A percentile compares a stretch with the other conserved stretches of the same genome.
These are phyloP conservation scores for Epinotia bilunana DNA, from an alignment of 2,888 invertebrate genomes.

Conservation along the genomic window DNA sequence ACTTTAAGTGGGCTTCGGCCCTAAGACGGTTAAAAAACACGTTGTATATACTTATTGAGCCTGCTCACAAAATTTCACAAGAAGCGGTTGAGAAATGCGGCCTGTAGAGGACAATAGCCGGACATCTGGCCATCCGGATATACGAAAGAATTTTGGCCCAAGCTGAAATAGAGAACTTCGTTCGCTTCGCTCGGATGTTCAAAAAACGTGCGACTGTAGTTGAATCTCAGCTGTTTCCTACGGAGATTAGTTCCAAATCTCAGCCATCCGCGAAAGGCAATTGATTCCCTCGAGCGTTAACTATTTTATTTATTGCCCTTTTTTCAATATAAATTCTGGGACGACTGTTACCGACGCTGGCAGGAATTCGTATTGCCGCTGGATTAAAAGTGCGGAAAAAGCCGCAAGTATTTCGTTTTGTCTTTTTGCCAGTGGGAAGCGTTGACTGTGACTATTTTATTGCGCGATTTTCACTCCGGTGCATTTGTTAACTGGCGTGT, in stretches of 20 bases:
- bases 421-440: constrained; percentile 52
- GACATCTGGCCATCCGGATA: too few species aligned
- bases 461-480: constrained; percentile 50
- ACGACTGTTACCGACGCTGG: constrained; percentile 57
- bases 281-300: constrained; percentile 65
- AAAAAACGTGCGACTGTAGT: not conserved
- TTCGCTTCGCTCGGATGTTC: too few species aligned
- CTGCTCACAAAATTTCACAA: too few species aligned
- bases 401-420: constrained; percentile 56
- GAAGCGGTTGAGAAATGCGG: too few species aligned
- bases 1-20: too few species aligned
- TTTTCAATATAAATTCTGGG: constrained; percentile 70
- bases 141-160: too few species aligned
- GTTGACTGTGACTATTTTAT: constrained; percentile 54
- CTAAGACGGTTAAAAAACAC: too few species aligned
- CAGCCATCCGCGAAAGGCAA: constrained; percentile 62
- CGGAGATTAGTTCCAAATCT: constrained; percentile 37
- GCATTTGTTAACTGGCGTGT: constrained; percentile 47
- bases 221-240: constrained; percentile 1
- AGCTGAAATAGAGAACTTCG: too few species aligned
- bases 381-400: constrained; percentile 59
- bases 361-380: constrained; percentile 62
- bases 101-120: too few species aligned
- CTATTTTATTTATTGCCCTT: constrained; percentile 66
- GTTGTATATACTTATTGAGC: too few species aligned